Evolutionary conservation across 2,797 vertebrate species (phyloP), one percentile per base, ranked within the genome.

Genomic region (Anolis apletophallus): DNA sequence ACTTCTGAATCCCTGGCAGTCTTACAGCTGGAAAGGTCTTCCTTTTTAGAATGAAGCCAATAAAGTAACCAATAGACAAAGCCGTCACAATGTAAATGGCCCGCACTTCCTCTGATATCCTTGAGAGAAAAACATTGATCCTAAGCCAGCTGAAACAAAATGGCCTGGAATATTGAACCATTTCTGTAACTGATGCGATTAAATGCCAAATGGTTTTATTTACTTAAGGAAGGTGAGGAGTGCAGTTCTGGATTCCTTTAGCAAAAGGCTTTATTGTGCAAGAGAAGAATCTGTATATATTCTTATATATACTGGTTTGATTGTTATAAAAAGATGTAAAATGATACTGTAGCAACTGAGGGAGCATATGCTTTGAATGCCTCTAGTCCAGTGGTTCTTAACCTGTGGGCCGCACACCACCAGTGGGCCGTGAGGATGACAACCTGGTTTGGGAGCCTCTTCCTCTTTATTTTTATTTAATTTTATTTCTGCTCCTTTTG

Each of bases 1-100:
- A 89, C 21, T 67, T 87, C 59, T 54, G 74, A 85, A 54, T 52
- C 13, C 34, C 77, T 93, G 94, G 88, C 92, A 83, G 34, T 50
- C 71, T 90, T 87, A 87, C 91, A 91, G 71, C 83, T 93, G 85
- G 90, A 94, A 90, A 85, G 10, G 26, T 81, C 77, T 67, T 77
- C 23, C 76, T 8, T 79, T 85, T 36, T 85, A 89, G 83, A 69
- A 81, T 4, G 40, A 74, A 84, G 88, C 79, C 88, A 86, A 50
- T 10, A 59, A 89, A 88, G 32, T 89, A 87, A 90, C 89, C 88
- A 86, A 68, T 83, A 77, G 83, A 90, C 86, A 90, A 84, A 81
- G n/a, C 81, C 89, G 80, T 68, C 85, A 87, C 74, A 76, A 52
- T 90, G 64, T 79, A 90, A 93, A 93, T 76, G 88, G 19, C 55